A percentile compares a stretch with the other conserved stretches of the same genome.
phyloP scores from a whole-genome alignment of 2,113 vertebrate genomes.

The Sinocyclocheilus rhinocerous region DNA sequence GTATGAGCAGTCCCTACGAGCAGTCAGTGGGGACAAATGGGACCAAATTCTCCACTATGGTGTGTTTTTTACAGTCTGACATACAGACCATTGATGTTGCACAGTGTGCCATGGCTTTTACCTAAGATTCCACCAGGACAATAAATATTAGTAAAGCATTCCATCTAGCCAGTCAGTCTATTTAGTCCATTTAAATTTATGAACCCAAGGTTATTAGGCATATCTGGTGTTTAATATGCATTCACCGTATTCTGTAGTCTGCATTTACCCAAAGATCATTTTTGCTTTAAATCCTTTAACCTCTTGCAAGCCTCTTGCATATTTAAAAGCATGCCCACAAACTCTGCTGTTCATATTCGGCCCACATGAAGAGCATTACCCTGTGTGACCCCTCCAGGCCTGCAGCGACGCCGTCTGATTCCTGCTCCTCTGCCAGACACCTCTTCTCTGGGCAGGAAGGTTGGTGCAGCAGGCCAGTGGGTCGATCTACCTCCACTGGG shows the following conservation, averaged over 20 bases:
- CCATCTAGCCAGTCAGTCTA: too few species aligned
- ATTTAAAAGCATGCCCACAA: constrained; percentile 61
- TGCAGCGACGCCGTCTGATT: constrained; percentile 91
- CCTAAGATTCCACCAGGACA: too few species aligned
- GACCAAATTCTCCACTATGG: too few species aligned
- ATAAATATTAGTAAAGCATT: too few species aligned
- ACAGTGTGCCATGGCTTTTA: too few species aligned
- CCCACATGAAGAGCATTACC: constrained; percentile 61
- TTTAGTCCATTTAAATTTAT: too few species aligned
- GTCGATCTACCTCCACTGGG: constrained; percentile 93
- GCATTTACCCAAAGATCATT: constrained; percentile 41
- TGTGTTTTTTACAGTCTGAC: too few species aligned
- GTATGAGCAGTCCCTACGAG: too few species aligned
- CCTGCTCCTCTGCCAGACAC: constrained; percentile 90
- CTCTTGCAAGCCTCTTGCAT: constrained; percentile 64
- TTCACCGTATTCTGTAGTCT: neutral
- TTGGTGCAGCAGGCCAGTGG: constrained; percentile 87
- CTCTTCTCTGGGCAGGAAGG: constrained; percentile 87
- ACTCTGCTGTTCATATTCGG: constrained; percentile 55
- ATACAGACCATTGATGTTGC: too few species aligned
- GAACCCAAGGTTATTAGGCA: too few species aligned
- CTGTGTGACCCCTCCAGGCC: constrained; percentile 74
- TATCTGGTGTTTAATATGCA: too few species aligned
- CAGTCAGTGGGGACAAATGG: too few species aligned
- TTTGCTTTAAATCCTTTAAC: constrained; percentile 18